phyloP scores from a whole-genome alignment of 2,888 invertebrate species.

The Oxyscelio sp. region DNA sequence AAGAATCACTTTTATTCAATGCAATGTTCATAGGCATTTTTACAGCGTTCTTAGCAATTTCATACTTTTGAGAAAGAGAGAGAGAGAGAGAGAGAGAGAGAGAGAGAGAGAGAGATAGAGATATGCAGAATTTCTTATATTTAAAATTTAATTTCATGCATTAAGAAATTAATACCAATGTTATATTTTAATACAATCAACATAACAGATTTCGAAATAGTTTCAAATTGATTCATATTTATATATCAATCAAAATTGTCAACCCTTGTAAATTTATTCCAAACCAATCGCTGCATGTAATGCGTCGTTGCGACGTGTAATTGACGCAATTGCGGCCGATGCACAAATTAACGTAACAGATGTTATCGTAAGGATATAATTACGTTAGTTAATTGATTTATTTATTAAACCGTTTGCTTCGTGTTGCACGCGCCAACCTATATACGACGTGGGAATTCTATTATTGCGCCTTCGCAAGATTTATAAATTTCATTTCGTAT shows the following conservation, averaged over 20 bases:
- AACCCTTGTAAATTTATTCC: constrained; percentile 4
- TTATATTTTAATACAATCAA: too few species aligned
- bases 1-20: too few species aligned
- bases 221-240: too few species aligned
- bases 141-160: too few species aligned
- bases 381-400: constrained; percentile 62
- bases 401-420: constrained; percentile 48
- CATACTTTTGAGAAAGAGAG: too few species aligned
- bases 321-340: constrained; percentile 32
- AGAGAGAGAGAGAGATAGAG: too few species aligned
- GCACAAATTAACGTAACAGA: constrained; percentile 32
- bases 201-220: too few species aligned
- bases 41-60: too few species aligned
- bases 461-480: constrained; percentile 64
- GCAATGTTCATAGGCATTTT: too few species aligned
- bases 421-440: constrained; percentile 55
- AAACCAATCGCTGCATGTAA: constrained; percentile 26
- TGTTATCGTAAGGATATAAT: constrained; percentile 48
- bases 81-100: too few species aligned
- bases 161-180: too few species aligned
- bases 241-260: constrained; percentile 34
- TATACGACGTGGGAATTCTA: constrained; percentile 64
- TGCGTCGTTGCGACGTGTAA: constrained; percentile 15
- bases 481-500: constrained; percentile 56
- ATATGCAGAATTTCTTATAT: too few species aligned